Evolutionary conservation across 2,797 vertebrate genomes (phyloP).

Genomic region (Argyrosomus regius): DNA sequence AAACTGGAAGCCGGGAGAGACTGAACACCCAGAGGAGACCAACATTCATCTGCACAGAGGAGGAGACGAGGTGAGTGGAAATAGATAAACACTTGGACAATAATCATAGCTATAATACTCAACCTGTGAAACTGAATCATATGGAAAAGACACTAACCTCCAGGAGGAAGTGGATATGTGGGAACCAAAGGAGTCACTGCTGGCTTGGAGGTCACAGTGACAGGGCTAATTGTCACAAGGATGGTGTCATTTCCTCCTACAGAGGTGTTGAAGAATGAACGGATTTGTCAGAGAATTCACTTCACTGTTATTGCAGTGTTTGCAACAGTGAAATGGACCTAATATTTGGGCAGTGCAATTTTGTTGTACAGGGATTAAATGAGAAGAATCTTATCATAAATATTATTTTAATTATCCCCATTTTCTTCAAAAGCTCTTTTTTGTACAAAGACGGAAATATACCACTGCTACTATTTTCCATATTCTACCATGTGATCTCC

Average conservation of each 20-base stretch:
- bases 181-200: conserved; percentile 74
- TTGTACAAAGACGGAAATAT: not conserved
- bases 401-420: not conserved
- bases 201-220: conserved; percentile 63
- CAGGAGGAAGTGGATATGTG: conserved; percentile 84
- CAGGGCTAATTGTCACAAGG: conserved; percentile 60
- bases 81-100: not conserved
- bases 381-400: not conserved
- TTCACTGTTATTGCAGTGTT: fast-evolving
- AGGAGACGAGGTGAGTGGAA: not conserved
- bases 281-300: fast-evolving
- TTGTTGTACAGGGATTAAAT: not conserved
- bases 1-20: conserved; percentile 83
- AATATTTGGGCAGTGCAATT: not conserved
- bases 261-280: not conserved
- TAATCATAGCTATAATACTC: not conserved
- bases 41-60: conserved; percentile 86
- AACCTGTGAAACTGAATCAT: not conserved
- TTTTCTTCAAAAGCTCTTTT: not conserved
- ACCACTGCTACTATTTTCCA: not conserved
- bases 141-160: conserved; percentile 68
- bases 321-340: not conserved
- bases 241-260: conserved; percentile 68
- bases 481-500: not conserved
- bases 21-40: conserved; percentile 85